A percentile compares a stretch with the other conserved stretches of the same genome.
Evolutionary conservation across 2,888 invertebrate genomes (phyloP).

Genomic region (Aelia acuminata): DNA sequence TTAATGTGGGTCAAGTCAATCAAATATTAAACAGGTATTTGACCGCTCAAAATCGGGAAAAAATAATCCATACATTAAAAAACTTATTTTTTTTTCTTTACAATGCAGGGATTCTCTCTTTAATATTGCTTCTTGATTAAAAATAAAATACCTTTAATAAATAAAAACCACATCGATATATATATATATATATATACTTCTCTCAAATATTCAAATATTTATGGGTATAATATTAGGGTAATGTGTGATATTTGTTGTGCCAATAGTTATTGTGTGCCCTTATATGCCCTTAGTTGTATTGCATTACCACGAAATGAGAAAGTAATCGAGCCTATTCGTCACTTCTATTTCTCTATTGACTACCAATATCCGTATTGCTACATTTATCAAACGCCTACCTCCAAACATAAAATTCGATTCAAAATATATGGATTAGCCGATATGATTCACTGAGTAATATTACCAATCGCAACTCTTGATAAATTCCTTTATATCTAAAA

Average conservation of each 20-base stretch:
- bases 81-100: no score
- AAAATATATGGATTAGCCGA: background rate
- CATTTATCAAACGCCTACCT: background rate
- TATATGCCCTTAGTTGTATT: background rate
- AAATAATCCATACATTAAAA: no score
- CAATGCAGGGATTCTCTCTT: no score
- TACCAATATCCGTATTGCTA: background rate
- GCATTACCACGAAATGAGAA: background rate
- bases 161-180: no score
- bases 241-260: background rate
- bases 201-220: background rate
- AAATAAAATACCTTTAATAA: no score
- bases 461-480: background rate
- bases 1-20: no score
- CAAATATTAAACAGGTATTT: no score
- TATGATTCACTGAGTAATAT: background rate
- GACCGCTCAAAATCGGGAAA: no score
- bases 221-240: background rate
- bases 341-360: conserved; percentile 3
- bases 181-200: no score
- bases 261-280: background rate
- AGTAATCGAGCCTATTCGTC: conserved; percentile 16
- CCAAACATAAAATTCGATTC: background rate
- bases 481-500: no score
- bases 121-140: no score